phyloP scores from a whole-genome alignment of 2,797 vertebrate genomes.

The Sebastolobus alascanus region DNA sequence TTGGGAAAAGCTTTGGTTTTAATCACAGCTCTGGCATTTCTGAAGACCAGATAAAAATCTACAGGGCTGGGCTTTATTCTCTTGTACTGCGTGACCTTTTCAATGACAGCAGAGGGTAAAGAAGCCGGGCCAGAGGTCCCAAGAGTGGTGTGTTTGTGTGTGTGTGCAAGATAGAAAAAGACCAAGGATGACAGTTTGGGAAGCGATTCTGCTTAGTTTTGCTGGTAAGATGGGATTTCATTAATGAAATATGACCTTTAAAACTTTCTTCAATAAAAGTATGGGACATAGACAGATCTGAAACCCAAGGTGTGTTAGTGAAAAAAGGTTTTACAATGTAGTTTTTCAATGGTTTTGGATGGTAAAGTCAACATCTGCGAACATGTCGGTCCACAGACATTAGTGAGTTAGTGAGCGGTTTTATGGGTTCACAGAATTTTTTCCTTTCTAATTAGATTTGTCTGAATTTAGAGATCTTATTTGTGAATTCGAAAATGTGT shows the following conservation, averaged over 20 bases:
- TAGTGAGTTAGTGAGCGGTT: neutral
- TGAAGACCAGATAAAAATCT: constrained; percentile 13
- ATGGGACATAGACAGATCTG: neutral
- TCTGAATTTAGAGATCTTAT: neutral
- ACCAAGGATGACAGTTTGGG: neutral
- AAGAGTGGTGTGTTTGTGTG: neutral
- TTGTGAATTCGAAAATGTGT: neutral
- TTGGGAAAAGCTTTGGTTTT: constrained; percentile 1
- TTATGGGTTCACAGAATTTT: neutral
- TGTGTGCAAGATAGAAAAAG: neutral
- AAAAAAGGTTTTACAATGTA: neutral
- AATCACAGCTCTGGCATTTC: constrained; percentile 30
- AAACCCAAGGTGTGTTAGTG: neutral
- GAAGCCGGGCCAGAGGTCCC: neutral
- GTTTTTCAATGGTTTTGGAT: neutral
- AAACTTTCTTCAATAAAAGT: neutral
- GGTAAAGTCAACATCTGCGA: neutral
- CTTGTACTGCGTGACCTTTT: constrained; percentile 34
- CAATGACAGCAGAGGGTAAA: constrained; percentile 24
- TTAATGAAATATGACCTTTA: constrained; percentile 27
- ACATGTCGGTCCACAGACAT: neutral
- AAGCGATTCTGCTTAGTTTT: constrained; percentile 10
- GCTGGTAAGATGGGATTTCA: neutral
- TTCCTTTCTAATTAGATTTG: neutral
- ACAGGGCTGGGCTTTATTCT: neutral